Base-by-base conservation (phyloP, 35 echinoderm and acorn worm species). In the Diadema setosum region DNA sequence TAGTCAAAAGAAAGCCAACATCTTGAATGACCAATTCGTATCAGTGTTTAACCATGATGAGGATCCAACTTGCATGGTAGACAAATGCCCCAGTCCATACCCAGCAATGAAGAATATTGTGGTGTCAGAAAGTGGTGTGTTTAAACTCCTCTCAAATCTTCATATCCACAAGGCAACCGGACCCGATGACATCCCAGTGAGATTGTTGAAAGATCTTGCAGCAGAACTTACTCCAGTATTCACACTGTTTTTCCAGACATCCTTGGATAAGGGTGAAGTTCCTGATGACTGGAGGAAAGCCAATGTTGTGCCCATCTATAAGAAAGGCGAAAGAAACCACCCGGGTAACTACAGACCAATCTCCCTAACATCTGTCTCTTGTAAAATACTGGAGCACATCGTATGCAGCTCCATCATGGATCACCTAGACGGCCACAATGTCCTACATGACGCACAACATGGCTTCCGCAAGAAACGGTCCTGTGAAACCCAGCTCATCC, bases 301-400 rank as follows among this genome's bases (percentile, higher is more conserved):
- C n/a, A n/a, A n/a, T n/a, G n/a, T n/a, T n/a, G n/a, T n/a, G n/a
- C n/a, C n/a, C n/a, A n/a, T n/a, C n/a, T n/a, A n/a, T n/a, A n/a
- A n/a, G n/a, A n/a, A n/a, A n/a, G n/a, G n/a, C n/a, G n/a, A n/a
- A n/a, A n/a, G n/a, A n/a, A n/a, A n/a, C n/a, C n/a, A n/a, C n/a
- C n/a, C n/a, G n/a, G n/a, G n/a, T n/a, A n/a, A n/a, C n/a, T n/a
- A n/a, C n/a, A n/a, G n/a, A n/a, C n/a, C n/a, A n/a, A n/a, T n/a
- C n/a, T n/a, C n/a, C n/a, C n/a, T 85, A 3, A 86, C 89, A 44
- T 39, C 65, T 14, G 48, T 91, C 2, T 52, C 65, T 17, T 85
- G 89, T 17, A 91, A 85, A 21, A 33, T 93, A 45, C 17, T 93
- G 39, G 91, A 93, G 45, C 23, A 46, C 50, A 56, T 93, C 16